phyloP scores from a whole-genome alignment of 2,113 vertebrate species.

The Varanus salvator region DNA sequence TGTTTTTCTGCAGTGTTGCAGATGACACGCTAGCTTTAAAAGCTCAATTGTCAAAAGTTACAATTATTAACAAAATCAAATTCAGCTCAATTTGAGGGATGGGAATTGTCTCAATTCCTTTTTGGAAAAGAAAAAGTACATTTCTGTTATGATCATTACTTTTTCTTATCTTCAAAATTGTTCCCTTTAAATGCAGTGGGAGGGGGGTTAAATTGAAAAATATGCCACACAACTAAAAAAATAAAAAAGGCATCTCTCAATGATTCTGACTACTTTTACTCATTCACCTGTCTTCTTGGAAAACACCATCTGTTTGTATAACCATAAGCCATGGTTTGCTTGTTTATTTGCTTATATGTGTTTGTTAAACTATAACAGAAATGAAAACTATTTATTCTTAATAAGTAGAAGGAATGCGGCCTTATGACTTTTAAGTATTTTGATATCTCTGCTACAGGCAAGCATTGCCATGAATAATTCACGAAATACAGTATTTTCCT shows the following conservation, averaged over 20 bases:
- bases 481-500: background rate
- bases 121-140: background rate
- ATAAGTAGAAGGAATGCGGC: background rate
- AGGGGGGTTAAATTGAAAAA: background rate
- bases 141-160: background rate
- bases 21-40: background rate
- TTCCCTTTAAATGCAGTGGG: background rate
- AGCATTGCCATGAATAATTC: background rate
- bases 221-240: background rate
- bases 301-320: background rate
- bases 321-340: background rate
- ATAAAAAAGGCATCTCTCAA: background rate
- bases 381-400: background rate
- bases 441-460: background rate
- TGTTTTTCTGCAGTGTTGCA: background rate
- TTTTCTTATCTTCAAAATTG: background rate
- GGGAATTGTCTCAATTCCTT: background rate
- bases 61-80: background rate
- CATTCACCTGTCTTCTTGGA: background rate
- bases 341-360: background rate
- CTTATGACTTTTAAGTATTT: background rate
- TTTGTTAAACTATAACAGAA: background rate
- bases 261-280: background rate
- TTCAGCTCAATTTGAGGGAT: background rate
- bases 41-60: background rate